Evolutionary conservation across 2,113 vertebrate species (phyloP), one percentile per base, ranked within the genome.

Genomic region (Ammospiza caudacuta): DNA sequence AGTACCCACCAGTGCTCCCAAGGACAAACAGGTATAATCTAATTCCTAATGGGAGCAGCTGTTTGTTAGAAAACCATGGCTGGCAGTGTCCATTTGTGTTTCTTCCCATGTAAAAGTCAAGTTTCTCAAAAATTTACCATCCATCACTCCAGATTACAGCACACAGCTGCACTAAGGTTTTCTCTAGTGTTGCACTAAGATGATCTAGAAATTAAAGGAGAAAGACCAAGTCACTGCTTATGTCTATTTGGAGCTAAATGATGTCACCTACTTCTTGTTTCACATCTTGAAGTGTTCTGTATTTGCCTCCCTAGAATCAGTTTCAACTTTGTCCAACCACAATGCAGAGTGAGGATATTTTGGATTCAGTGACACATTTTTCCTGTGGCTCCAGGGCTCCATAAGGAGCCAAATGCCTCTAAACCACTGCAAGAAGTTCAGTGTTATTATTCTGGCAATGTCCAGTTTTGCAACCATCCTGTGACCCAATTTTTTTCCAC

Each of bases 311-410:
- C 31, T 15, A 70, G 29, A 57, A 87, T 51, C n/a, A 66, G 76
- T n/a, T 21, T 21, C 15, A 35, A 46, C 20, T 91, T 75, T 67
- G 49, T 82, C 89, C 86, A 95, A 75, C 72, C 64, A 91, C 2
- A 15, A 93, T 61, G 41, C 28, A 76, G 92, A 91, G n/a, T 63
- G 87, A 96, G n/a, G 67, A 9, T 75, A 86, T 86, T 89, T 87
- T 87, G 33, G 55, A 78, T 15, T 72, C 59, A 64, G 58, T 84
- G n/a, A 33, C 41, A 44, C 23, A 2, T 63, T 87, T 77, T 79
- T 57, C 55, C 35, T 35, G 23, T 33, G 64, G 35, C 87, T 96
- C n/a, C 46, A 57, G 51, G 64, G 37, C 75, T 41, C 31, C 64
- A 8, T 25, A 92, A 63, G 41, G 93, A 96, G 78, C 49, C 62